Percentiles rank a stretch among this genome's conserved stretches.
Evolutionary conservation across 2,888 invertebrate genomes (phyloP).

Genomic region (Lepetodrilus schrolli): DNA sequence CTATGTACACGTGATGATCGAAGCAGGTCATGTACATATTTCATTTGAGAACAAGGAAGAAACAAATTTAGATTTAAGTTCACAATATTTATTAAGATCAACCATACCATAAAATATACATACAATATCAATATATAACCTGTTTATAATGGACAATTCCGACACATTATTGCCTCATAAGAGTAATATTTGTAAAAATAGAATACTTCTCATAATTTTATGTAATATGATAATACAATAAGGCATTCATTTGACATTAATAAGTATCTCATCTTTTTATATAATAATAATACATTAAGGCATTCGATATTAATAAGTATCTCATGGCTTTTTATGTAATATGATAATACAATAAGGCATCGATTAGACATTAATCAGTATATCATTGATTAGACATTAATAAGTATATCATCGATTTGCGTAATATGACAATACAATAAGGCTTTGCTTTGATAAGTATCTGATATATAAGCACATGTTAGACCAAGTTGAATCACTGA

Average conservation of each 20-base stretch:
- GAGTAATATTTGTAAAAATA: slow-evolving; percentile 13
- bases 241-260: background rate
- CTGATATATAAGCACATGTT: background rate
- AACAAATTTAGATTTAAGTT: background rate
- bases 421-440: background rate
- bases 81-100: slow-evolving; percentile 2
- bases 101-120: slow-evolving; percentile 27
- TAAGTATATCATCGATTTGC: too few species aligned
- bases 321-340: slow-evolving; percentile 6
- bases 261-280: too few species aligned
- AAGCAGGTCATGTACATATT: background rate
- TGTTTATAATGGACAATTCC: background rate
- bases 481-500: background rate
- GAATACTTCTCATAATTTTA: background rate
- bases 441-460: slow-evolving; percentile 18
- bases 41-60: background rate
- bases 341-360: slow-evolving; percentile 7
- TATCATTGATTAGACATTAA: too few species aligned
- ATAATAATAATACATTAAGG: too few species aligned
- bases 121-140: slow-evolving; percentile 6
- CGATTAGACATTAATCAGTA: too few species aligned
- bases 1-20: background rate
- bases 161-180: background rate
- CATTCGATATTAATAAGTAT: too few species aligned
- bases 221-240: background rate